Base-by-base conservation (phyloP, 2,888 invertebrate species). In the Meiosimyza decipiens region DNA sequence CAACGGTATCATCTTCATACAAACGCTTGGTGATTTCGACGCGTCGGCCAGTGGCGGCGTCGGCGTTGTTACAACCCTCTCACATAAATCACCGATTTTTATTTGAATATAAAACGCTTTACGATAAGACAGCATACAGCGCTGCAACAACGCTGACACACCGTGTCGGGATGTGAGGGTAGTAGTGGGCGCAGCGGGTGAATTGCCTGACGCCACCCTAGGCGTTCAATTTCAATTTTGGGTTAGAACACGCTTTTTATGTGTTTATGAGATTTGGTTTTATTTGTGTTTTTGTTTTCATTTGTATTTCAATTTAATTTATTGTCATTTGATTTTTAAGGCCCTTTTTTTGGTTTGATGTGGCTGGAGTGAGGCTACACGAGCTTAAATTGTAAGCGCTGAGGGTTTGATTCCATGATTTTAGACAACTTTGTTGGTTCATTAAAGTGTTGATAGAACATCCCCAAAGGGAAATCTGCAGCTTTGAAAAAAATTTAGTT, bases 221-320 rank as follows among this genome's bases (percentile, higher is more conserved):
- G 13, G 65, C 59, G 40, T 13, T 59, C 13, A n/a, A 60, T 60
- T 70, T 62, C 52, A 60, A 70, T 68, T 68, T 68, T 40, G 40
- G n/a, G 22, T 57, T 62, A 47, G 47, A 62, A 70, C 59, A 62
- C 69, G 51, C 69, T 50, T 69, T 69, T 69, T 69, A 60, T 62
- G 51, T 62, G 70, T 70, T 62, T 62, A 70, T 62, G 62, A 33
- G 70, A 70, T 70, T 70, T 62, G 60, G 54, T 60, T 70, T 50
- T 13, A 28, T 50, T 51, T 69, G 70, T 51, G 60, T 57, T 50
- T 33, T 16, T 64, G 47, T 16, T 49, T 47, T 22, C 22, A 51
- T 52, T 60, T 69, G 18, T 49, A 69, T 62, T 69, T 52, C 52
- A 70, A 55, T 68, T 57, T 60, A 28, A 62, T 70, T 62, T 62